A percentile compares a stretch with the other conserved stretches of the same genome.
Evolutionary conservation across 2,888 invertebrate species (phyloP).

Genomic region (Chydorus sphaericus): DNA sequence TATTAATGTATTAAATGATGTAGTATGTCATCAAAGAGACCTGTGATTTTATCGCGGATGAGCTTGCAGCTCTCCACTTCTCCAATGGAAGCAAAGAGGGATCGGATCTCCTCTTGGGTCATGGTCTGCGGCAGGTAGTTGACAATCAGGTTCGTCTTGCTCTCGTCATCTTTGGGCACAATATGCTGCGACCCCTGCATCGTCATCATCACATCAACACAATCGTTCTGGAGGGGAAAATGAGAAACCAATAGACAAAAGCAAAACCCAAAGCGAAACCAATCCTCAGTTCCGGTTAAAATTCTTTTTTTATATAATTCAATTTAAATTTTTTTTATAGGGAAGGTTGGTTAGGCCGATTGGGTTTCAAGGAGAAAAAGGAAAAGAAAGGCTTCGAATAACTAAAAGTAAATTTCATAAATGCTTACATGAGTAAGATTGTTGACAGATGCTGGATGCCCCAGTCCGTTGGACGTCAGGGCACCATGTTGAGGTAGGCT

Average conservation of each 20-base stretch:
- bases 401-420: no score
- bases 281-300: no score
- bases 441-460: background rate
- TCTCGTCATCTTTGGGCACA: constrained; percentile 46
- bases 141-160: constrained; percentile 96
- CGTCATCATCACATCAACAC: background rate
- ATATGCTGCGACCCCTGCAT: constrained; percentile 4
- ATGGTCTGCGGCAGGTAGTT: constrained; percentile 99
- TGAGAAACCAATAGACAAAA: background rate
- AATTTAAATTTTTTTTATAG: no score
- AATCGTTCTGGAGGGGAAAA: background rate
- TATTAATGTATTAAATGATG: background rate
- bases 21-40: constrained; percentile 30
- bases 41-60: constrained; percentile 95
- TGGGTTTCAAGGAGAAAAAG: no score
- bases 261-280: background rate
- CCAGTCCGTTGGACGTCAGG: constrained; percentile 4
- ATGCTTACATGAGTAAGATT: constrained; percentile 1
- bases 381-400: no score
- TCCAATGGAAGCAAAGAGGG: constrained; percentile 94
- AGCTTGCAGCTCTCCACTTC: constrained; percentile 99
- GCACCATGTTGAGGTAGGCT: constrained; percentile 4
- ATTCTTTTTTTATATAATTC: no score
- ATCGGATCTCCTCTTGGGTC: constrained; percentile 98
- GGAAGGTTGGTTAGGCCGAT: no score